These are phyloP conservation scores for Pollimyrus isidori DNA, from an alignment of 2,113 vertebrate genomes.

Conservation along the genomic window DNA sequence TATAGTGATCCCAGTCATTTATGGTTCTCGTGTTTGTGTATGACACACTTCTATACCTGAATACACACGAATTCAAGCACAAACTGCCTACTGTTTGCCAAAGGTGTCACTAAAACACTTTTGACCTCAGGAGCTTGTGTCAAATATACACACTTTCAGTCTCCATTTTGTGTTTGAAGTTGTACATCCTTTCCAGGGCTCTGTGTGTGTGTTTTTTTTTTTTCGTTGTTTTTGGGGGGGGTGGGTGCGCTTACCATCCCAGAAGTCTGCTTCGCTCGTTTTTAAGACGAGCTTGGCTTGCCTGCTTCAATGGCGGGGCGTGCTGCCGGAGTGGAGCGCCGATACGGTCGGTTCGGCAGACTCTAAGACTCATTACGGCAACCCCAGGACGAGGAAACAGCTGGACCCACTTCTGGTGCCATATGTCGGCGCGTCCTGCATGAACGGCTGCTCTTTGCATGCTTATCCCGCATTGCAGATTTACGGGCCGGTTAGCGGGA, in stretches of 20 bases:
- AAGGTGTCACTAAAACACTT: neutral
- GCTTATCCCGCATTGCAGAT: slow-evolving; percentile 37
- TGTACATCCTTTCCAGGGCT: neutral
- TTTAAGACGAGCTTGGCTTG: neutral
- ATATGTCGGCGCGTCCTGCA: slow-evolving; percentile 36
- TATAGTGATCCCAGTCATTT: too few relatives aligned
- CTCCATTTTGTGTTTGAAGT: neutral
- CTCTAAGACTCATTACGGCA: slow-evolving; percentile 59
- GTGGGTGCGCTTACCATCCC: neutral
- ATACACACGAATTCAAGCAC: neutral
- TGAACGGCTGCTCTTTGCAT: slow-evolving; percentile 28
- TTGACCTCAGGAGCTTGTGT: neutral
- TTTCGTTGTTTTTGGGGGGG: neutral
- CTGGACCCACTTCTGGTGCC: slow-evolving; percentile 48
- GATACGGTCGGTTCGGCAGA: slow-evolving; percentile 50
- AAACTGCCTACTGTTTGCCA: neutral
- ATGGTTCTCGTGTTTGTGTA: neutral
- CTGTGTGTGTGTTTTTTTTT: neutral
- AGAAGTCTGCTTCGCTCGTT: neutral
- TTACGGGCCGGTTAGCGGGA: slow-evolving; percentile 27
- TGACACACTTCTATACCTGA: neutral
- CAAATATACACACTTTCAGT: neutral
- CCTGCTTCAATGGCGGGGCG: slow-evolving; percentile 35
- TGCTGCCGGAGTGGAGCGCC: slow-evolving; percentile 56
- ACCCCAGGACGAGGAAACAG: slow-evolving; percentile 56